Base-by-base conservation (phyloP, 2,797 vertebrate genomes). In the Anguilla pacifica region DNA sequence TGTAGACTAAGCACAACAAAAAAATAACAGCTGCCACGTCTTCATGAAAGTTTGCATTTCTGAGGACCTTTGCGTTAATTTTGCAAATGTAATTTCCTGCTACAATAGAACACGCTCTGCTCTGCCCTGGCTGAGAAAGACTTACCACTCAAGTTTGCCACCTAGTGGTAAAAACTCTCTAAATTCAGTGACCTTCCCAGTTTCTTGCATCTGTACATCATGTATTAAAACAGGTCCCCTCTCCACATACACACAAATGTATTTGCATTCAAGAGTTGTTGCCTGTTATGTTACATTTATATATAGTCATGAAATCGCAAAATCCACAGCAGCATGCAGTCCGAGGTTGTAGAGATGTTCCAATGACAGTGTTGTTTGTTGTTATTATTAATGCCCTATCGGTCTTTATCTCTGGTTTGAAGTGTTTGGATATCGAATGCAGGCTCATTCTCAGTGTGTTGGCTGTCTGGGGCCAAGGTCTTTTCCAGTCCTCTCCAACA, bases 111-210 rank as follows among this genome's bases (percentile, higher is more conserved):
- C 92, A 53, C 88, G 91, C 92, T 92, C 90, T 90, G 91, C 93
- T 9, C 7, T 46, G 17, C 15, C 4, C 15, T 1, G 6, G 19
- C 31, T 72, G 59, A 59, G 17, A 74, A 53, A 13, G 92, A 94
- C 94, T 15, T 90, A 90, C 89, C 93, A 94, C 94, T 88, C 95
- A 95, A 94, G 91, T 93, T 92, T 96, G 95, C 95, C 96, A 96
- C 95, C 96, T 95, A 94, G 94, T 96, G 96, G 92, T 59, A 22
- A 81, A 55, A 85, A 85, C 57, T 13, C 28, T 64, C 64, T 9
- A 35, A 86, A 77, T 77, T 17, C 17, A 43, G 72, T 81, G 77
- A 82, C 46, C 46, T 51, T 82, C 43, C 31, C 10, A 64, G 6
- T 61, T 79, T 86, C 89, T 64, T 84, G 39, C 72, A 17, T 39